Conservation (phyloP, 2,797 vertebrate genomes). For the Lutjanus campechanus region DNA sequence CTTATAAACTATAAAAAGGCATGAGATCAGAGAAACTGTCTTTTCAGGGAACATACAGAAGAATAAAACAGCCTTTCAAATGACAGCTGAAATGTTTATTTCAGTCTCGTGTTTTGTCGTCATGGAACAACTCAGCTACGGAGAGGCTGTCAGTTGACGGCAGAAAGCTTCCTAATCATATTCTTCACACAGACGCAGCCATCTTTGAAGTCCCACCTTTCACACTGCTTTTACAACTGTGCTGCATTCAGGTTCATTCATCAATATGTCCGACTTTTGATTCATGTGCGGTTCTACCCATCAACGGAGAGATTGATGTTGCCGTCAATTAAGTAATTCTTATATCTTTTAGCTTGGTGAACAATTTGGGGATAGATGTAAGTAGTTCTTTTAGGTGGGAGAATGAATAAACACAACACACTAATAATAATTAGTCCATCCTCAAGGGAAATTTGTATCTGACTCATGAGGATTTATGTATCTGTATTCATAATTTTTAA, state of each 20-base stretch:
- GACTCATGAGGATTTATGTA: neutral
- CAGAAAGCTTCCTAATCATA: slow-evolving; percentile 40
- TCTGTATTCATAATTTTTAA: neutral
- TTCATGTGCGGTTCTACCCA: neutral
- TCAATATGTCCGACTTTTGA: neutral
- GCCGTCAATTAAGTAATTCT: neutral
- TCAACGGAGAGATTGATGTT: neutral
- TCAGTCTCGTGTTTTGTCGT: slow-evolving; percentile 50
- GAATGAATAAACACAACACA: slow-evolving; percentile 4
- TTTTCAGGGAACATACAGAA: slow-evolving; percentile 37
- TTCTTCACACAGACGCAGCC: slow-evolving; percentile 32
- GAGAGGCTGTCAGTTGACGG: slow-evolving; percentile 50
- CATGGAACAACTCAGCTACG: slow-evolving; percentile 19
- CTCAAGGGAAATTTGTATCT: neutral
- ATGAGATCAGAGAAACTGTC: slow-evolving; percentile 44
- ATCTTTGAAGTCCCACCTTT: slow-evolving; percentile 55
- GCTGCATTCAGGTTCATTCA: slow-evolving; percentile 48
- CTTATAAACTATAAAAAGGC: slow-evolving; percentile 46
- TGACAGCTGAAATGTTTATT: slow-evolving; percentile 67
- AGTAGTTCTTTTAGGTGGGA: neutral
- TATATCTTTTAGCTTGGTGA: neutral
- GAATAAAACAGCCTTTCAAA: slow-evolving; percentile 47
- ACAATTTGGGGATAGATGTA: neutral
- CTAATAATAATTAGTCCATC: neutral
- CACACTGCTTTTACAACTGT: neutral